phyloP scores from a whole-genome alignment of 2,888 invertebrate species.

The Ctena decussata region DNA sequence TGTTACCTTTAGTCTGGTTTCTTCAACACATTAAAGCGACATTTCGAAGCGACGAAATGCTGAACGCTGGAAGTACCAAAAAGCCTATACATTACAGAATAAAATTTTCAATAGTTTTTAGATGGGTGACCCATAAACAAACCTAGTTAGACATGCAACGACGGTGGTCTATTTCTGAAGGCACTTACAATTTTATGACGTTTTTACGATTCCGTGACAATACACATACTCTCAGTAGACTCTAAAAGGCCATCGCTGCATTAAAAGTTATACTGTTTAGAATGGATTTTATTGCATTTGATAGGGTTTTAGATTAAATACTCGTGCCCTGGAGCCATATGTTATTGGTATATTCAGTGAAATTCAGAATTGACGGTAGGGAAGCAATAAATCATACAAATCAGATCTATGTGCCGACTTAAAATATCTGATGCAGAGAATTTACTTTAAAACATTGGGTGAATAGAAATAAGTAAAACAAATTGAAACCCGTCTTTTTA shows the following conservation, averaged over 20 bases:
- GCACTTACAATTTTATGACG: conserved; percentile 56
- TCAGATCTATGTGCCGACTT: neutral
- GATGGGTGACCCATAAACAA: conserved; percentile 41
- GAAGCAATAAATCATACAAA: conserved; percentile 45
- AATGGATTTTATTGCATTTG: conserved; percentile 49
- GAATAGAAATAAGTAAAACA: no score
- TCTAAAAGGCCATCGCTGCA: conserved; percentile 44
- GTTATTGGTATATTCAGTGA: conserved; percentile 17
- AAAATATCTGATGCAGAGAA: no score
- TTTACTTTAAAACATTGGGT: no score
- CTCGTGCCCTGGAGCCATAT: conserved; percentile 24
- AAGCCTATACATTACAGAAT: no score
- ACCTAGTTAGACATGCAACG: conserved; percentile 51
- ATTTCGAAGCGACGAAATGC: no score
- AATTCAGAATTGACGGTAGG: neutral
- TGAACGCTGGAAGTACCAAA: no score
- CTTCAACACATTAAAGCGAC: no score
- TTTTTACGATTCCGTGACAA: conserved; percentile 61
- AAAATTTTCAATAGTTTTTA: no score
- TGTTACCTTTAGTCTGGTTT: no score
- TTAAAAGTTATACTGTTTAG: conserved; percentile 40
- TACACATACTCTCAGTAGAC: conserved; percentile 48
- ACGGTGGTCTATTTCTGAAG: conserved; percentile 59
- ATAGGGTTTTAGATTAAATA: conserved; percentile 43
- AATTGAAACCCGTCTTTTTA: no score